Base-by-base conservation (phyloP, 2,888 invertebrate genomes). In the Bellardia pandia region DNA sequence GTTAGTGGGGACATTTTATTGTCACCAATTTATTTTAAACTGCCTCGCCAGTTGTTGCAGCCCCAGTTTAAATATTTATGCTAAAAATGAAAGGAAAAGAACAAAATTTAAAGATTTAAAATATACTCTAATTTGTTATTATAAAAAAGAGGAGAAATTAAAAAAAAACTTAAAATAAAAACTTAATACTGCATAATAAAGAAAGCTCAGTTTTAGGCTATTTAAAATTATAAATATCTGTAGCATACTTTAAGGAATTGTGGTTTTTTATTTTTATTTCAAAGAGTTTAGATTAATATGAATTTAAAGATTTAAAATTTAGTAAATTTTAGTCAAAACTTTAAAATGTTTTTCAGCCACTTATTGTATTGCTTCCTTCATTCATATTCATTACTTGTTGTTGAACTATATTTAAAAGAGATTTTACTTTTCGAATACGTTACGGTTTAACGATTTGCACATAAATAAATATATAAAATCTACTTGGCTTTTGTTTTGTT, bases 361-460 rank as follows among this genome's bases (percentile, higher is more conserved):
- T n/a, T n/a, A 14, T n/a, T n/a, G 3, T 58, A 42, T 30, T 56
- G 11, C 51, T 60, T 76, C 81, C 51, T 60, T 82, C 81, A 82
- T 85, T 82, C 85, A 66, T 85, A 87, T 87, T 82, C 81, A 82
- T 81, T 78, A 71, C 56, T 66, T 69, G 71, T 71, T 62, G 69
- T 77, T 69, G 14, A 78, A 78, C 71, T 81, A 75, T 69, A 71
- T 78, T 71, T 78, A 78, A 14, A 68, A 76, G 66, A 78, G 81
- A 85, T 78, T 75, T 82, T 13, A 13, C 16, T 53, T 79, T 84
- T 72, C 45, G 51, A 69, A 64, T 71, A 71, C 71, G 74, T 84
- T 72, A 83, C 51, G 79, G 58, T 72, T 80, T 79, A 66, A 33
- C 40, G 71, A 84, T 80, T 84, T 71, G 53, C 80, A 68, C 66